Base-by-base conservation (phyloP, 2,113 vertebrate genomes). In the Takifugu flavidus region DNA sequence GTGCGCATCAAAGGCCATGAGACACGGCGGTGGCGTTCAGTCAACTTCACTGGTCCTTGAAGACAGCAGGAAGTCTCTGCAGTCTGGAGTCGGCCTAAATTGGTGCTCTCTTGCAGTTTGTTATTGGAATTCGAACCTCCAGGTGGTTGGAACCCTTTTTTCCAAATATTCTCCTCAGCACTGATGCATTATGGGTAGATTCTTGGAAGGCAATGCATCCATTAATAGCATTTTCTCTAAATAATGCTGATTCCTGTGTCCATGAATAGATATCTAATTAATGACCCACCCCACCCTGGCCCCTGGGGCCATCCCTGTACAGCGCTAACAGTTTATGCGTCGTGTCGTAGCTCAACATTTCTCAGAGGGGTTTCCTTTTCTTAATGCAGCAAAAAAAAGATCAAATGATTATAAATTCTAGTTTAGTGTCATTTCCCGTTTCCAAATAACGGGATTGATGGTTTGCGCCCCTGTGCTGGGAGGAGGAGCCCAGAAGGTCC, bases 251-350 rank as follows among this genome's bases (percentile, higher is more conserved):
- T 57, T 79, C 62, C 51, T 49, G 62, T 76, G 57, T 69, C 68
- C 71, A 71, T 62, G 66, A 80, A 63, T 62, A 53, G 55, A 64
- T 67, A 61, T 68, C 73, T 77, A 72, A 82, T 5, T 13, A 45
- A 12, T 45, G 3, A 45, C 14, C 14, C 4, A 45, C 11, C 44
- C 44, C 34, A 2, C 13, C 13, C 34, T 10, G 6, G 34, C 34
- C 34, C 34, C 34, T 10, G 34, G 8, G 34, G 34, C 34, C 7
- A 39, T 10, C 11, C 7, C 7, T 39, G 7, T 10, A 11, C 34
- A 39, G 3, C 3, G 34, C 34, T 10, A 39, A 10, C 11, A 20
- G 34, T 13, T 46, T 1, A 46, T n/a, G 14, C 15, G 7, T 15
- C 10, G 6, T 50, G 20, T 15, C 20, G 2, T 4, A 67, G 58